Conservation (phyloP, 2,888 invertebrate species). For the Cataglyphis rosenhaueri region DNA sequence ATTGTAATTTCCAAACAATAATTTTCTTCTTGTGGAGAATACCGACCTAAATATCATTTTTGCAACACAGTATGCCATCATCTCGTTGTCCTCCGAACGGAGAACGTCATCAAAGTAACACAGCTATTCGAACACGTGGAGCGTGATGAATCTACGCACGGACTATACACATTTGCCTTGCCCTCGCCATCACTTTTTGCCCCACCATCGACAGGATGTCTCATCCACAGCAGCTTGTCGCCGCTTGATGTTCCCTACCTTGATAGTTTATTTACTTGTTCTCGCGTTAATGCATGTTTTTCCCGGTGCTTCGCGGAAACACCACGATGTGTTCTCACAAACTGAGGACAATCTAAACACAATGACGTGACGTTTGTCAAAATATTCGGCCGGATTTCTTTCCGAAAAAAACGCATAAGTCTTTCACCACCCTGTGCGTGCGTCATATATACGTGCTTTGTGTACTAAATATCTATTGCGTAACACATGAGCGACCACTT, state of each 20-base stretch:
- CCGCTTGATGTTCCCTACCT: constrained; percentile 56
- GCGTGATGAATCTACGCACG: constrained; percentile 62
- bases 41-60: constrained; percentile 35
- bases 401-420: not conserved
- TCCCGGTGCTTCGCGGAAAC: constrained; percentile 58
- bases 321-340: constrained; percentile 40
- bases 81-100: constrained; percentile 51
- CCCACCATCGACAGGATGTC: constrained; percentile 55
- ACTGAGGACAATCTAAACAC: constrained; percentile 40
- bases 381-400: constrained; percentile 30
- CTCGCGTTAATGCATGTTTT: constrained; percentile 55
- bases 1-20: not conserved
- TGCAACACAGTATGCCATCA: constrained; percentile 26
- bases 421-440: not conserved
- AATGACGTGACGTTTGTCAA: constrained; percentile 23
- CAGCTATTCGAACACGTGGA: constrained; percentile 69
- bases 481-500: not conserved
- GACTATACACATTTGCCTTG: constrained; percentile 53
- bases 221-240: constrained; percentile 52
- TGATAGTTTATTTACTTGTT: constrained; percentile 68
- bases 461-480: not conserved
- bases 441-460: not conserved
- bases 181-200: constrained; percentile 45
- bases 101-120: constrained; percentile 61
- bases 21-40: not conserved